Base-by-base conservation (phyloP, 1,140 invertebrate species). In the Achroia grisella region DNA sequence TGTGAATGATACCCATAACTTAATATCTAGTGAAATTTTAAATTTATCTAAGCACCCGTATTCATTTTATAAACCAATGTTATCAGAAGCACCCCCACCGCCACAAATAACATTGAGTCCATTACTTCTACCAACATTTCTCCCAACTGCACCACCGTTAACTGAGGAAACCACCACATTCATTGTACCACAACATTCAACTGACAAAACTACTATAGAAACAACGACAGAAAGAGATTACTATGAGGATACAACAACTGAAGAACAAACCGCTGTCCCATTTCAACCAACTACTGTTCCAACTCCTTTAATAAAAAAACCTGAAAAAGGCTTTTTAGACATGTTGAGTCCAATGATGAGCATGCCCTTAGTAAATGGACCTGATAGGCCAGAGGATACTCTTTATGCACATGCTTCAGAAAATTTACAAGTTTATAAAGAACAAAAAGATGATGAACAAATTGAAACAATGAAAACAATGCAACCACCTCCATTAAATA, bases 401-500 rank as follows among this genome's bases (percentile, higher is more conserved):
- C 66, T 83, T 13, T 81, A 83, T 40, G 81, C 79, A 23, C 74
- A 83, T 40, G 79, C 81, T 13, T 78, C 81, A 46, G 72, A 83
- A 44, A 72, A 68, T 48, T 59, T 76, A 31, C 71, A 83, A 29
- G 53, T 83, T 14, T 83, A 60, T 48, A 74, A 78, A 35, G 63
- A 73, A 31, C 62, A 66, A 6, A 37, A 73, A 41, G 65, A 75
- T 27, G 39, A 30, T 32, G 30, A 47, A 1, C 56, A 73, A 45
- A 52, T 86, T 53, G 73, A 83, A 63, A 68, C 73, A 10, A 85
- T 86, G 80, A 82, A 87, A 69, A 87, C 79, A 12, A 85, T 86
- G 80, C 82, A 82, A 44, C 86, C 86, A 10, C 86, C 84, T 8
- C 76, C 82, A 10, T 65, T 71, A 10, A 58, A 57, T 13, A 58